These are phyloP conservation scores for Rotaria sp. DNA, from an alignment of 2,888 invertebrate species.

Conservation along the genomic window DNA sequence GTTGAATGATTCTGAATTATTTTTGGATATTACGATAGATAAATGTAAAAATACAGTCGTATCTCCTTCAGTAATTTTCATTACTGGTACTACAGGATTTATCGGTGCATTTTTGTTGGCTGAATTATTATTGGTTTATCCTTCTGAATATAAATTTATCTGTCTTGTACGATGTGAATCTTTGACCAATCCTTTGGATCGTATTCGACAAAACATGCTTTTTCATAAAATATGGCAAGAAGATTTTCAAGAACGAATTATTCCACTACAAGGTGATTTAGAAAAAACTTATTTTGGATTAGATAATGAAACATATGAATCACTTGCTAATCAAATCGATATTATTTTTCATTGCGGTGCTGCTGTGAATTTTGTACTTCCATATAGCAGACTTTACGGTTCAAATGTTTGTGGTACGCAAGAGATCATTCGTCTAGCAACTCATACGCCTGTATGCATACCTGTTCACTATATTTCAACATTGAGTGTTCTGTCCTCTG, in stretches of 20 bases:
- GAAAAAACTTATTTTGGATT: background rate
- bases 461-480: background rate
- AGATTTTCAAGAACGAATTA: background rate
- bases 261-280: background rate
- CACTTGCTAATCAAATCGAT: background rate
- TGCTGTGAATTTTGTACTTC: background rate
- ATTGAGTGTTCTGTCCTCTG: background rate
- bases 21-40: background rate
- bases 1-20: background rate
- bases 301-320: background rate
- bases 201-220: background rate
- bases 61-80: background rate
- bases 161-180: background rate
- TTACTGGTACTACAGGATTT: slow-evolving; percentile 3
- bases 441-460: background rate
- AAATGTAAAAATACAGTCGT: background rate
- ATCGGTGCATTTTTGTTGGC: background rate
- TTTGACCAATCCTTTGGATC: background rate
- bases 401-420: background rate
- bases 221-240: background rate
- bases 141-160: background rate
- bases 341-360: slow-evolving; percentile 15
- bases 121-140: background rate
- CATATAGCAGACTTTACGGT: background rate
- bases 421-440: background rate